Conservation (phyloP, 23 tunicate species). For the Styela clava region DNA sequence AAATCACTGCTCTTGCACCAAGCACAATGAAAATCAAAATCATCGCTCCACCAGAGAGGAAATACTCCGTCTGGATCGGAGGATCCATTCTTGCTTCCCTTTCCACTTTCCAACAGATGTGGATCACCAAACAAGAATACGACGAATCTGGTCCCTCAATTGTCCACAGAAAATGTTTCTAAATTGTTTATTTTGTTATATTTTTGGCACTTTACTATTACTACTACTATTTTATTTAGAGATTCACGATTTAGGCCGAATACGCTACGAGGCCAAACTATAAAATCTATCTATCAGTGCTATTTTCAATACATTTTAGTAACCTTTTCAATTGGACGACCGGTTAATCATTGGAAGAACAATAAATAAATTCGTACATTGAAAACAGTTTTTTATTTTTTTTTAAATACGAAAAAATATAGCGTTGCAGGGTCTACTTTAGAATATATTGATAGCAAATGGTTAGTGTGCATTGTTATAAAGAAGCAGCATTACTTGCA, state of each 20-base stretch:
- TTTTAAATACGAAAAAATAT: too few relatives aligned
- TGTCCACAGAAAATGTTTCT: constrained; percentile 96
- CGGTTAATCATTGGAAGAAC: background rate
- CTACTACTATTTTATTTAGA: background rate
- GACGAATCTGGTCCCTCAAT: constrained; percentile 73
- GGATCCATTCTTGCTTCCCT: constrained; percentile 87
- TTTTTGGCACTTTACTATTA: background rate
- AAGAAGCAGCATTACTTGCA: too few relatives aligned
- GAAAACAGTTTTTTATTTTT: background rate
- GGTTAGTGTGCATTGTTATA: too few relatives aligned
- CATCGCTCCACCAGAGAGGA: constrained; percentile 30
- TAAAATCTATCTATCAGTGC: background rate
- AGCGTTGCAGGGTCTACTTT: too few relatives aligned
- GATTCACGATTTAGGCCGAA: background rate
- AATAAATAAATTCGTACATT: background rate
- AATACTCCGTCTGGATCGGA: constrained; percentile 45
- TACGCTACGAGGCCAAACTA: background rate
- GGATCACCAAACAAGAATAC: constrained; percentile 88
- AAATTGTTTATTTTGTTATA: constrained; percentile 13
- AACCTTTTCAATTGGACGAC: background rate
- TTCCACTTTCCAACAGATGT: constrained; percentile 88
- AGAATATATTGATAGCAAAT: too few relatives aligned
- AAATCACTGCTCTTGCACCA: constrained; percentile 20
- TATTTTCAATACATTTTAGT: background rate
- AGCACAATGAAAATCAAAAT: constrained; percentile 30